Conservation (phyloP, 2,797 vertebrate genomes). For the Argya squamiceps region DNA sequence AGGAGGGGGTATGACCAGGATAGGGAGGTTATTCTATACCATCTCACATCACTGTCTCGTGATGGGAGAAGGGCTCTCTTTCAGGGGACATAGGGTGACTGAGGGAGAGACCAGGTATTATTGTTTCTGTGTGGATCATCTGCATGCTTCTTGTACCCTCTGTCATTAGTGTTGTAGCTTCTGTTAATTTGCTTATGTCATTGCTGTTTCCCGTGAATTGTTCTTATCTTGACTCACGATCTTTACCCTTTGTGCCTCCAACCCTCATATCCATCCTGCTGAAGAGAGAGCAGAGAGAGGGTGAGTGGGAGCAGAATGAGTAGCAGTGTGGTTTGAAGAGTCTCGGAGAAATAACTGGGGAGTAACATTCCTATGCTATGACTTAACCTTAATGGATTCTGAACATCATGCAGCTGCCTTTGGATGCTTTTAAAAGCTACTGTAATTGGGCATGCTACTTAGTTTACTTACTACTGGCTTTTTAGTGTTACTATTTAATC, state of each 20-base stretch:
- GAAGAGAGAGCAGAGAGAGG: neutral
- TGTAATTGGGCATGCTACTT: neutral
- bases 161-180: neutral
- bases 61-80: rapidly evolving
- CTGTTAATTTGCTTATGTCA: neutral
- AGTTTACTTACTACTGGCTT: neutral
- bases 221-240: rapidly evolving
- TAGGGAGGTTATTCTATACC: rapidly evolving
- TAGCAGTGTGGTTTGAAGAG: neutral
- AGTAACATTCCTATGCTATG: neutral
- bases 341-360: neutral
- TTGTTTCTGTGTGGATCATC: neutral
- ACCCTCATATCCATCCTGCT: neutral
- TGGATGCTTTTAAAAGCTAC: neutral
- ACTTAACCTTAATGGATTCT: neutral
- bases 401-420: neutral
- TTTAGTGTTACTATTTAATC: neutral
- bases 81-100: neutral
- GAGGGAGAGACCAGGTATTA: neutral
- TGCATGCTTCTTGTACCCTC: neutral
- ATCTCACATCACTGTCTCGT: rapidly evolving
- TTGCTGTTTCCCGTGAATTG: neutral
- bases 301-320: neutral
- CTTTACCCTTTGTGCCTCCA: neutral
- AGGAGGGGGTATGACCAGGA: neutral